Conservation (phyloP, 2,113 vertebrate genomes). For the Nyctibius bracteatus region DNA sequence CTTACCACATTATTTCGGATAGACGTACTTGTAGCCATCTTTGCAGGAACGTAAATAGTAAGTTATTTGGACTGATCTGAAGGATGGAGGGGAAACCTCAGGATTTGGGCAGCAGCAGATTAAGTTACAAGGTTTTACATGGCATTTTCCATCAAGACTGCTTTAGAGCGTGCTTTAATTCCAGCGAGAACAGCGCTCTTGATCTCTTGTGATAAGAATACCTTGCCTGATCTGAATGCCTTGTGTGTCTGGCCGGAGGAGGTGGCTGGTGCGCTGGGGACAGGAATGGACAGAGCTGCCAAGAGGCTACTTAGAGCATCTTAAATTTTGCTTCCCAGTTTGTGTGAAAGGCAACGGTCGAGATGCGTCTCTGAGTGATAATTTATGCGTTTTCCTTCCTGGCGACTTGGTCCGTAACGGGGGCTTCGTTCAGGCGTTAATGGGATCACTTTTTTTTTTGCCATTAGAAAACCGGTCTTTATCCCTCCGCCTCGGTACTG, state of each 20-base stretch:
- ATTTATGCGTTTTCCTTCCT: neutral
- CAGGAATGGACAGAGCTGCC: accelerated
- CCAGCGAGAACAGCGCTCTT: accelerated
- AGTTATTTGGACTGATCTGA: neutral
- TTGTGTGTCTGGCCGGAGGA: neutral
- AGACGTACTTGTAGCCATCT: neutral
- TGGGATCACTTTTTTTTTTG: too few relatives aligned
- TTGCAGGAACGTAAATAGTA: neutral
- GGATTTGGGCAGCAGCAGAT: neutral
- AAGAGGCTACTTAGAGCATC: accelerated
- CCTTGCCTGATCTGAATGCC: accelerated
- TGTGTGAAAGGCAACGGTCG: accelerated
- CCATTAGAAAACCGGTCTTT: accelerated
- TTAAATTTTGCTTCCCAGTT: accelerated
- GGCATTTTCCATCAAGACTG: neutral
- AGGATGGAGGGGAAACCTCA: neutral
- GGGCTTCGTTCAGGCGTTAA: accelerated
- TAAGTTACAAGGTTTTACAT: neutral
- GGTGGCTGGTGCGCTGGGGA: accelerated
- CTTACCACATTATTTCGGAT: accelerated
- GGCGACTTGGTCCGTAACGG: accelerated
- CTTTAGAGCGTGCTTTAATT: accelerated
- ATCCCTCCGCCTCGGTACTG: accelerated
- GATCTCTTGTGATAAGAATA: accelerated
- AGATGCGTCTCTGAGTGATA: accelerated